Evolutionary conservation across 2,797 vertebrate genomes (phyloP), one percentile per base, ranked within the genome.

Genomic region (Pygocentrus nattereri): DNA sequence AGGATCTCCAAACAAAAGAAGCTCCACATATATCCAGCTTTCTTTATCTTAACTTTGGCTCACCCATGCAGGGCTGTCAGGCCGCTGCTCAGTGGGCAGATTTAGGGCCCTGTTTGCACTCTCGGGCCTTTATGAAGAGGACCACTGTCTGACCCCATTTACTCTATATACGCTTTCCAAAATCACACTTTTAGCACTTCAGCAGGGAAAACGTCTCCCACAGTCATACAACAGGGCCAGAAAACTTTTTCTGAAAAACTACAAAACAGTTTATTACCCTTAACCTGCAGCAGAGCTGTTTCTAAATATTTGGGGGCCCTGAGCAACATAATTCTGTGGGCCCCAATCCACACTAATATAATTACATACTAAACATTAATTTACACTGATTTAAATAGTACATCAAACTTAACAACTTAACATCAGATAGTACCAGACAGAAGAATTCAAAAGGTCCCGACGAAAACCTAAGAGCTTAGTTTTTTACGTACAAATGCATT

Each of bases 21-120:
- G 72, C 78, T 86, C 87, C 88, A 91, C 91, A 92, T 91, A 92
- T 91, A 93, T 93, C 92, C 90, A 88, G 84, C 84, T 88, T 90
- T 90, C 93, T 94, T 94, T 93, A 91, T 92, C 91, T 89, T 91
- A 88, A 90, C 83, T 89, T 87, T 92, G 92, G 92, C 92, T 93
- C 92, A 92, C 90, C 88, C 88, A 91, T 90, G 91, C 93, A 88
- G 89, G 91, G 91, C 93, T 94, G 94, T 94, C 94, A 87, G 80
- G 58, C 84, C 23, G 77, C 81, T 85, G 82, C 86, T 89, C 87
- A 94, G 82, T 18, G 56, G 70, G 85, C 89, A 94, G 94, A 95
- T 95, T 94, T 94, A 95, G 90, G 88, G 91, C 93, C 93, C 92
- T 94, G 91, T 84, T 84, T 83, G 81, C 74, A 90, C 92, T 88